Base-by-base conservation (phyloP, 2,113 vertebrate genomes). In the Hassar affinis region DNA sequence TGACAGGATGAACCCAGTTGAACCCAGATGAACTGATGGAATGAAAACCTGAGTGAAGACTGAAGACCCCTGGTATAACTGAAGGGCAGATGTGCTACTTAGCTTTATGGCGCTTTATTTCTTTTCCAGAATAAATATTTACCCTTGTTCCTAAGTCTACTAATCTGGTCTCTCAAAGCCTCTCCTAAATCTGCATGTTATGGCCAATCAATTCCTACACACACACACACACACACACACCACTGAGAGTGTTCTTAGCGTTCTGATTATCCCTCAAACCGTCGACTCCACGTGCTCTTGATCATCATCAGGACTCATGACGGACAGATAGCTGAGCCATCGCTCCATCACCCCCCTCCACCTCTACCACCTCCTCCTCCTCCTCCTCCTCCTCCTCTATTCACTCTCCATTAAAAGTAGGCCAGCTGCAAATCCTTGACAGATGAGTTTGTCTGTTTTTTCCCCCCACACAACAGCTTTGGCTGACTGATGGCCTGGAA, bases 351-450 rank as follows among this genome's bases (percentile, higher is more conserved):
- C 12, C 22, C 47, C 5, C 42, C 8, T 12, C 4, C 14, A 45
- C 79, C n/a, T 38, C 42, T n/a, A n/a, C n/a, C n/a, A n/a, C 9
- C 45, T 47, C 45, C 4, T 47, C 45, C 57, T 4, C 14, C 33
- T 20, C 20, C 30, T 6, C 45, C 9, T 15, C 5, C 15, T 42
- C 79, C n/a, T 42, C 45, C 45, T 72, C 56, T 45, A 27, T 33
- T 42, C 4, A 30, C 61, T 64, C 62, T 49, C 22, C 68, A 38
- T 51, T 52, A 79, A 93, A 94, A 93, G 83, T 94, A 94, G 95
- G 89, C 92, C 95, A 95, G 90, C 15, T 89, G 93, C 62, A 42
- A 94, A 93, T 92, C 86, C 81, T 86, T 81, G 42, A 92, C 52
- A 90, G 91, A 90, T 91, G 92, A 92, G 47, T 75, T 52, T 18